Base-by-base conservation (phyloP, 1,140 invertebrate genomes). In the Meloidogyne hapla region DNA sequence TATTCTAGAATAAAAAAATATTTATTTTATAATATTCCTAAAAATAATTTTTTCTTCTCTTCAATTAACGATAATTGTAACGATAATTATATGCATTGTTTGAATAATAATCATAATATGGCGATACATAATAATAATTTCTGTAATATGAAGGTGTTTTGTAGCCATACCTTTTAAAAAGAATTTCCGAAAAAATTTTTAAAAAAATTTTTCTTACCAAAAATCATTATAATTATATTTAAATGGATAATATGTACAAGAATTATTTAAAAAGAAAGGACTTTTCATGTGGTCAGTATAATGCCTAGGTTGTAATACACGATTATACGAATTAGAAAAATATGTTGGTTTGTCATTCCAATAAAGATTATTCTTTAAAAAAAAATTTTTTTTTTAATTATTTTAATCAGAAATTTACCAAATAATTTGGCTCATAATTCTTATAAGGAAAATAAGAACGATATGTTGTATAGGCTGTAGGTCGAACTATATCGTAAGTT, bases 21-120 rank as follows among this genome's bases (percentile, higher is more conserved):
- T 38, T 38, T 12, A 42, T 42, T 13, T 2, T 10, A 42, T 10
- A 12, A 13, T 10, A 10, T 42, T 42, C 40, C 40, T 42, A 42
- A 42, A 33, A 33, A 33, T 33, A 33, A 33, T 33, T 33, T 33
- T 42, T 42, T 15, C 45, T 40, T 18, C 26, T 71, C n/a, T 62
- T 48, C 6, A n/a, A n/a, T 61, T 45, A 72, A 25, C 70, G 70
- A 33, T 72, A 72, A 45, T 72, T 72, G 48, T 72, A 45, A 26
- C 38, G 33, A 25, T 63, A 72, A 63, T 72, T 72, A 33, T 72
- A 72, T 18, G 70, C 15, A 61, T 72, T 72, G 42, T 72, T 72
- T 33, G 48, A 72, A 21, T 72, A 72, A 33, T 72, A 72, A 61
- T 72, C 70, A 18, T 72, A 72, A 40, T 72, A 72, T 6, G 70